These are phyloP conservation scores for Bombus waltoni DNA, from an alignment of 1,140 invertebrate species.

Conservation along the genomic window DNA sequence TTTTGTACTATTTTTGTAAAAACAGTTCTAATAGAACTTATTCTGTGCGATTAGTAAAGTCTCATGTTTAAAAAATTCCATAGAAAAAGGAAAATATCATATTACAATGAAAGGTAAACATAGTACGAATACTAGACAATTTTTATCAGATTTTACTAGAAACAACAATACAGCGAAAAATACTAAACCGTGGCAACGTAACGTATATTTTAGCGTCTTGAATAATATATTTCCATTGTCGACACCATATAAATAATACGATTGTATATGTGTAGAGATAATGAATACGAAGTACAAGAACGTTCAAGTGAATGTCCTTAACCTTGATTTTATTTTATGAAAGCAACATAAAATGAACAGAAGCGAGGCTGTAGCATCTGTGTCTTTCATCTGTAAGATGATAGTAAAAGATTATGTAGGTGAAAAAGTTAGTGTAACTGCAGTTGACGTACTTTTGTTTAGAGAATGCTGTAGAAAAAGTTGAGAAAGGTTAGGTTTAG, in stretches of 20 bases:
- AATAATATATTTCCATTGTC: neutral
- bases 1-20: neutral
- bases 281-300: neutral
- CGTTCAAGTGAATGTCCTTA: neutral
- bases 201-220: neutral
- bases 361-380: neutral
- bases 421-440: neutral
- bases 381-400: neutral
- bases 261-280: neutral
- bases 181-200: too few species aligned
- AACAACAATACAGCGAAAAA: neutral
- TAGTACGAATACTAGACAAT: neutral
- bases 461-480: neutral
- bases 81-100: neutral
- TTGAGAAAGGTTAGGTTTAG: conserved; percentile 11
- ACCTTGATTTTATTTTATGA: neutral
- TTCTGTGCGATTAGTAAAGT: neutral
- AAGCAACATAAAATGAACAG: neutral
- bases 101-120: neutral
- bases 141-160: neutral
- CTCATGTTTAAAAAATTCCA: neutral
- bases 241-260: neutral
- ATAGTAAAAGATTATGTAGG: neutral
- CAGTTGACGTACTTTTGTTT: neutral
- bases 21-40: neutral